phyloP scores from a whole-genome alignment of 2,797 vertebrate species.

The Muscicapa comitata region DNA sequence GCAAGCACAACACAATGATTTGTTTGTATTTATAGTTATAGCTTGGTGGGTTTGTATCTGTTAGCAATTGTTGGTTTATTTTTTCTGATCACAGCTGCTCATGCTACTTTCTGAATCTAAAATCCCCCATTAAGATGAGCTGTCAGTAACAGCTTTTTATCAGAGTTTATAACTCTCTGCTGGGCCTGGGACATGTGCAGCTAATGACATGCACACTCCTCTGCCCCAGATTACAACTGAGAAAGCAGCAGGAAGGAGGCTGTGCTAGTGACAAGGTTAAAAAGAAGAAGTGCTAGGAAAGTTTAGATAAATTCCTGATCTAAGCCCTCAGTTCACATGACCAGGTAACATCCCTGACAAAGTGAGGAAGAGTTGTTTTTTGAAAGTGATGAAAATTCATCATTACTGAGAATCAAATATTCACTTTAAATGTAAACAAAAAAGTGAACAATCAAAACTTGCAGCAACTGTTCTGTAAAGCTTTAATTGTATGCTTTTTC shows the following conservation, averaged over 20 bases:
- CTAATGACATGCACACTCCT: neutral
- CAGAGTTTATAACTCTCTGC: neutral
- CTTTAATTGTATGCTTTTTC: neutral
- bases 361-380: neutral
- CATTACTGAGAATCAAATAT: neutral
- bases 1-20: neutral
- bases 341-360: neutral
- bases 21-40: conserved; percentile 8
- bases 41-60: neutral
- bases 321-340: neutral
- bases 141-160: neutral
- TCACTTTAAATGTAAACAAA: neutral
- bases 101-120: neutral
- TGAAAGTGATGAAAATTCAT: neutral
- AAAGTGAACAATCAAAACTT: neutral
- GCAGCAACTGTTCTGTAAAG: neutral
- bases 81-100: neutral
- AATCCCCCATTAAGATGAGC: neutral
- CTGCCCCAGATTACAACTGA: neutral
- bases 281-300: neutral
- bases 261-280: neutral
- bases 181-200: neutral
- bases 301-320: neutral
- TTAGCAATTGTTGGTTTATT: neutral
- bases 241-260: neutral